Base-by-base conservation (phyloP, 2,888 invertebrate species). In the Actias luna region DNA sequence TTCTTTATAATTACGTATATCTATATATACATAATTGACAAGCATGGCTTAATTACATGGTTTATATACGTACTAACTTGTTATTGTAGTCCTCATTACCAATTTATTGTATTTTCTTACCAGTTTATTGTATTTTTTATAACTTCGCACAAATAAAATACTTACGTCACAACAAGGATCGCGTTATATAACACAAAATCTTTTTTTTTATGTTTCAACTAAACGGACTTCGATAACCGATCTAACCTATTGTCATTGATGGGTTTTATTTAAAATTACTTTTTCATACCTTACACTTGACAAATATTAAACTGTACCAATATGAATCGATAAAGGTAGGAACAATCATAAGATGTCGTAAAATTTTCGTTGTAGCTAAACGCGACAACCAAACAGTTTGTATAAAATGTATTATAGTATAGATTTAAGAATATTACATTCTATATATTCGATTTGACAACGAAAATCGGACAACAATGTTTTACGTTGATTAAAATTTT, bases 91-190 rank as follows among this genome's bases (percentile, higher is more conserved):
- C 22, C 25, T 25, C 46, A 25, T 25, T 25, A n/a, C n/a, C n/a
- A n/a, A n/a, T n/a, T n/a, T n/a, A 50, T 50, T 50, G 46, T 50
- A 22, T 25, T 22, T 4, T 50, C 25, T 25, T 50, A 22, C 46
- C 25, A 12, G 25, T 10, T 4, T 25, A 8, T 12, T 50, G 12
- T 50, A 25, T 50, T 50, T 46, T 42, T 42, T 39, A n/a, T 39
- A 42, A 18, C 46, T 50, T 50, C 10, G 46, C 12, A 25, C 46
- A 50, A 50, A 50, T 25, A 50, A 1, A 7, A 58, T 18, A 74
- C 82, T 89, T 89, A 89, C 89, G 88, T 88, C 88, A 89, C 76
- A 73, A 89, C 76, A 73, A 84, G 84, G 83, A 85, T 74, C 70
- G 72, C 60, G 78, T 89, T 89, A 88, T 84, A 84, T 87, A 89